These are phyloP conservation scores for Labroides dimidiatus DNA, from an alignment of 2,797 vertebrate genomes.

Conservation along the genomic window DNA sequence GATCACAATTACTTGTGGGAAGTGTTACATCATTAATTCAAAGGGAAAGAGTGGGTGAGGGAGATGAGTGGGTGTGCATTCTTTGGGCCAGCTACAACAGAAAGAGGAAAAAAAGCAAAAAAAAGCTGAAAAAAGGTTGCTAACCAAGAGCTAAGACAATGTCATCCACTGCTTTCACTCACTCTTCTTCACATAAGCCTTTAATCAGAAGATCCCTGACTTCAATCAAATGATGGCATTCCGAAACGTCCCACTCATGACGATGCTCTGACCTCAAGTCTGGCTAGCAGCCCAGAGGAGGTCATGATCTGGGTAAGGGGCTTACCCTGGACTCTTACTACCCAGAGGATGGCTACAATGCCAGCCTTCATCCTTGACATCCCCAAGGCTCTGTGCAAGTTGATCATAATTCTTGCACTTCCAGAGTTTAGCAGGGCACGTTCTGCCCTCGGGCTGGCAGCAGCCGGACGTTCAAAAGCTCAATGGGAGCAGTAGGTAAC, in stretches of 20 bases:
- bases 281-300: slow-evolving; percentile 49
- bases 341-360: slow-evolving; percentile 69
- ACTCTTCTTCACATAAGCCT: slow-evolving; percentile 51
- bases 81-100: slow-evolving; percentile 45
- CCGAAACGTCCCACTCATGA: slow-evolving; percentile 62
- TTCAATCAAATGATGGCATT: slow-evolving; percentile 67
- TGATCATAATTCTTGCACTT: slow-evolving; percentile 59
- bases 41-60: slow-evolving; percentile 1
- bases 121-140: slow-evolving; percentile 37
- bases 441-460: slow-evolving; percentile 50
- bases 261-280: slow-evolving; percentile 58
- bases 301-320: slow-evolving; percentile 61
- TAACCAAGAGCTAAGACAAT: slow-evolving; percentile 45
- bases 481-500: slow-evolving; percentile 55
- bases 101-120: slow-evolving; percentile 51
- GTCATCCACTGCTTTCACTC: slow-evolving; percentile 49
- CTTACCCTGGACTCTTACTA: slow-evolving; percentile 56
- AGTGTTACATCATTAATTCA: slow-evolving; percentile 28
- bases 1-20: not conserved
- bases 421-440: slow-evolving; percentile 49
- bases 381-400: slow-evolving; percentile 46
- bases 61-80: slow-evolving; percentile 36
- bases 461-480: slow-evolving; percentile 36
- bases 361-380: slow-evolving; percentile 68
- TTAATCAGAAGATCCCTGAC: slow-evolving; percentile 63